Evolutionary conservation across 2,888 invertebrate species (phyloP), one percentile per base, ranked within the genome.

Genomic region (Eupelmus urozonus): DNA sequence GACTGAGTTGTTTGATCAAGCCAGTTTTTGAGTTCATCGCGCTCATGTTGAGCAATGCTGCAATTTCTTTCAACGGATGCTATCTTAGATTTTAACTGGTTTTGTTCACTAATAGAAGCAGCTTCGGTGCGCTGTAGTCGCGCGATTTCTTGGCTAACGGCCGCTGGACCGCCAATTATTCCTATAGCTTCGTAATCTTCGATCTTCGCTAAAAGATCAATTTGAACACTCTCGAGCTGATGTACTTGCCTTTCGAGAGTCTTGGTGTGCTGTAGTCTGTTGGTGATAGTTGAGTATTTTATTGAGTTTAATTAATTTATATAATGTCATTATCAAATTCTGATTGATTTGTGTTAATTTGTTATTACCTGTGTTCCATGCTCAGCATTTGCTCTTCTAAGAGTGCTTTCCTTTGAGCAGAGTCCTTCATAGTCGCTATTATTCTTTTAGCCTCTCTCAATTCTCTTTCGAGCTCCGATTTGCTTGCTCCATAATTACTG

Each of bases 361-460:
- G 40, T 60, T 20, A 13, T 2, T 94, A 90, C 72, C 94, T 92
- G 7, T 91, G 91, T 73, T 92, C 92, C 70, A 96, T 91, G 85
- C 92, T 92, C 74, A 93, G 91, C 34, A 95, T 95, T 88, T 95
- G 94, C 84, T 96, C 96, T 86, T 96, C 96, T 23, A 96, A 85
- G 67, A 96, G 84, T 76, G 96, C 86, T 84, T 95, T 96, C 84
- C 95, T 94, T 67, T 93, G 93, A 0, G 94, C 91, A 0, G 93
- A 91, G 69, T 94, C 94, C 4, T 93, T 93, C 0, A 96, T 87
- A 0, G 93, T 91, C 3, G 91, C 90, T 82, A 94, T 94, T 18
- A 93, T 93, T 11, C 93, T 92, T 18, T 92, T 93, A 1, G 96
- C 90, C 0, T 92, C 90, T 5, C 90, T 88, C 20, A 95, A 91